phyloP scores from a whole-genome alignment of 2,797 vertebrate species.

The Petrocephalus schoutedeni region DNA sequence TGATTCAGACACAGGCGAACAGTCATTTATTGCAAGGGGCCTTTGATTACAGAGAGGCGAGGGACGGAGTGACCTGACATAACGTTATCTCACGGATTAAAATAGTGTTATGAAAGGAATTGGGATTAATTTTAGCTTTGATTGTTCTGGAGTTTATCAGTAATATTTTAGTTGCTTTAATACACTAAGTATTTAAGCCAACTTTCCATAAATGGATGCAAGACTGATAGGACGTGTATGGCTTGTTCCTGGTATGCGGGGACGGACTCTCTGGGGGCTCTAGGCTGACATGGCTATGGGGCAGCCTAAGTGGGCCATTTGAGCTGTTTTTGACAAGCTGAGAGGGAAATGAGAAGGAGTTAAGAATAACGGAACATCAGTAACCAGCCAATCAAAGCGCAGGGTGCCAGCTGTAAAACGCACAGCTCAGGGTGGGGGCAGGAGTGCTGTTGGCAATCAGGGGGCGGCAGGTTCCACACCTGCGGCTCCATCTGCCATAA shows the following conservation, averaged over 20 bases:
- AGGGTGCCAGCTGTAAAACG: not conserved
- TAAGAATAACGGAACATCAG: no score
- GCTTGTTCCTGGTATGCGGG: not conserved
- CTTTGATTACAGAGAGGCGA: not conserved
- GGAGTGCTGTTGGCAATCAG: not conserved
- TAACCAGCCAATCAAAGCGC: not conserved
- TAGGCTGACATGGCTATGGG: no score
- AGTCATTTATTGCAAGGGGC: constrained; percentile 6
- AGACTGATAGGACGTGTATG: not conserved
- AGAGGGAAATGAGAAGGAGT: no score
- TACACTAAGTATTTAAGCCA: no score
- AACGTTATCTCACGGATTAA: not conserved
- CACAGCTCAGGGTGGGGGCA: not conserved
- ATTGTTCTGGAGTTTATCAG: not conserved
- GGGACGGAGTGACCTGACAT: not conserved
- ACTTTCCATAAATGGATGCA: not conserved
- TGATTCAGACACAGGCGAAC: not conserved
- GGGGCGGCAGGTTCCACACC: not conserved
- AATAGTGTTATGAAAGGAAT: not conserved
- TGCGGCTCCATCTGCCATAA: not conserved
- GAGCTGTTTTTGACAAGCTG: no score
- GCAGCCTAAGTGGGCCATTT: no score
- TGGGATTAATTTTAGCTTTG: not conserved
- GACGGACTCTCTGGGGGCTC: no score
- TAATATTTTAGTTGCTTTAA: not conserved